phyloP scores from a whole-genome alignment of 2,797 vertebrate genomes.

The Setipinna tenuifilis region DNA sequence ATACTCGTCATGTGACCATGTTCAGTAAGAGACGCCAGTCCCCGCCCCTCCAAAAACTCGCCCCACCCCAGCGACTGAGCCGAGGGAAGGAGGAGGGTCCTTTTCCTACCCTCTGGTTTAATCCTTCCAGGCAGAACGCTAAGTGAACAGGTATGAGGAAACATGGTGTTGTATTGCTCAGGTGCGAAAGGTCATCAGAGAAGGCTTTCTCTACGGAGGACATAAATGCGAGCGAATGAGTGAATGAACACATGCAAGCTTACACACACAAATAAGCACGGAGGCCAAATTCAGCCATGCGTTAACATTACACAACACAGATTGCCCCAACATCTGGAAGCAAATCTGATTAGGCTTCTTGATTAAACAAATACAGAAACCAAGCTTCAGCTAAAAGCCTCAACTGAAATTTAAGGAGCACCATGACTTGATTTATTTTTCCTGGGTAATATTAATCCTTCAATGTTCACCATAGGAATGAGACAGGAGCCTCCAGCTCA shows the following conservation, averaged over 20 bases:
- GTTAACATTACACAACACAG: neutral
- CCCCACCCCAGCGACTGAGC: neutral
- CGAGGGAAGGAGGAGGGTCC: neutral
- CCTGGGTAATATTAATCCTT: neutral
- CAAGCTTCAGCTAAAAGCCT: neutral
- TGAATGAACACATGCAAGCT: neutral
- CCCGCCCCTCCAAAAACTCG: neutral
- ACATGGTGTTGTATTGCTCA: conserved; percentile 1
- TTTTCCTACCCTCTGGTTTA: conserved; percentile 19
- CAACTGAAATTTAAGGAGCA: conserved; percentile 4
- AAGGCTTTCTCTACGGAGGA: neutral
- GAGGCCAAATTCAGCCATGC: conserved; percentile 14
- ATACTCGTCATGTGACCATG: neutral
- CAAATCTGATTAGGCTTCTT: neutral
- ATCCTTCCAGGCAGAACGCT: neutral
- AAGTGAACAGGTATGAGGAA: conserved; percentile 24
- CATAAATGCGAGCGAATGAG: neutral
- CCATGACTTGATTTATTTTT: neutral
- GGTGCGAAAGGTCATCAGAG: conserved; percentile 13
- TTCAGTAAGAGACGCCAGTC: neutral
- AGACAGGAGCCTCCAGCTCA: neutral
- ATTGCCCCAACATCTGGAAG: conserved; percentile 5
- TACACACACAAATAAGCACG: neutral
- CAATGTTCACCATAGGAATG: neutral
- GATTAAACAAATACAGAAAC: conserved; percentile 3